Evolutionary conservation across 2,888 invertebrate species (phyloP), one percentile per base, ranked within the genome.

Genomic region (Patella pellucida): DNA sequence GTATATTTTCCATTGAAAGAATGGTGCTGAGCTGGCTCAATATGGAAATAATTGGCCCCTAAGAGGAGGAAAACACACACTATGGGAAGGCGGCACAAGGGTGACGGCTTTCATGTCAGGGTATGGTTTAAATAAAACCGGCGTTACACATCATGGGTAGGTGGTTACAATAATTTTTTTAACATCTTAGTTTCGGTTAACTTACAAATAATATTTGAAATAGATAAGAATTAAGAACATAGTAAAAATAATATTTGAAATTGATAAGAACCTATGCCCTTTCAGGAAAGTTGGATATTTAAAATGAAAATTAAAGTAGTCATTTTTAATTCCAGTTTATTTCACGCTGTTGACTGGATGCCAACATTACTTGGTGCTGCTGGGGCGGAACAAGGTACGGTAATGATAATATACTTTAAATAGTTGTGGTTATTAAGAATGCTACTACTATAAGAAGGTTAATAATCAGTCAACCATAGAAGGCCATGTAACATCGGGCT

Each of bases 11-110:
- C 68, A 56, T 68, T 69, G 78, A 41, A 77, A 90, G 90, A 91
- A 91, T 73, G 90, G 90, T 27, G 90, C 88, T 9, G 71, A 62
- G 69, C 68, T 56, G 50, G 68, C 69, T 72, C 68, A 9, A 2
- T 72, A 68, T 69, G 71, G 52, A 23, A 75, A 75, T 52, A 75
- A 70, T 52, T 75, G 74, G 71, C 74, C 70, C 31, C 71, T 75
- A 27, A 56, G 74, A 16, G 71, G 74, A 16, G 74, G 77, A 16
- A 79, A 79, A 68, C 75, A 72, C 27, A 75, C 73, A 9, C 31
- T 76, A 15, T 79, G 71, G 68, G 79, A 79, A 69, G 79, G 79
- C 3, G 79, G 79, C 1, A 77, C 77, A 19, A 15, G 79, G n/a
- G 77, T 27, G 7, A 56, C 71, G 51, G 70, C 79, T 7, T 79